Conservation (phyloP, 2,113 vertebrate species). For the Otolemur garnettii region DNA sequence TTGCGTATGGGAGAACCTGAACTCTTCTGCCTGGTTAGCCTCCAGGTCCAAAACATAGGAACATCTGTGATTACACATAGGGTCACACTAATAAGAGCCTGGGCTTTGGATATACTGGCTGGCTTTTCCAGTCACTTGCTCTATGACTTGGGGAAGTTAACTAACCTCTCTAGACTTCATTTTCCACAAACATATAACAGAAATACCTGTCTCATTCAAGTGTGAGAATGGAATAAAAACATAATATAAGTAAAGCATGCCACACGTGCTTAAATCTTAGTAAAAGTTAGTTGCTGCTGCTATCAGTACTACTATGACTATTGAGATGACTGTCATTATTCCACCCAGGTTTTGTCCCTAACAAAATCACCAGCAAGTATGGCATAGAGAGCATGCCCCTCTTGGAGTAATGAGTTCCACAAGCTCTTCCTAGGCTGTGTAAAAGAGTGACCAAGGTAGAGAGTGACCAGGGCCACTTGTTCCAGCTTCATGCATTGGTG, state of each 20-base stretch:
- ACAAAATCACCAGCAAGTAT: neutral
- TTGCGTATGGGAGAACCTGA: constrained; percentile 19
- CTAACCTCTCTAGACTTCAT: neutral
- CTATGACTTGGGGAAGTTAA: neutral
- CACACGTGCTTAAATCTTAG: neutral
- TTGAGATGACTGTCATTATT: neutral
- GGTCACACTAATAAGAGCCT: neutral
- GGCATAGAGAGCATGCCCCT: neutral
- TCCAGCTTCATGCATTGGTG: neutral
- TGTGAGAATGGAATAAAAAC: neutral
- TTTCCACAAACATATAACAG: neutral
- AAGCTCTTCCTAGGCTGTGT: neutral
- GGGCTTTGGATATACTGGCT: neutral
- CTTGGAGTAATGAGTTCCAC: neutral
- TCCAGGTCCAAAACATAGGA: neutral
- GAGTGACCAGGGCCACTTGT: neutral
- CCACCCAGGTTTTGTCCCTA: neutral
- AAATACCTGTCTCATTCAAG: neutral
- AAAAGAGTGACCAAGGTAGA: neutral
- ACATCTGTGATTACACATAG: neutral
- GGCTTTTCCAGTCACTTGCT: neutral
- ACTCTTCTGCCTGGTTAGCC: neutral
- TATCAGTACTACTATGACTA: neutral
- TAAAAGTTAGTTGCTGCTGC: neutral
- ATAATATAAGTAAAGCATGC: neutral